Percentiles rank a stretch among this genome's conserved stretches.
phyloP scores from a whole-genome alignment of 2,113 vertebrate genomes.

The Alexandromys fortis region DNA sequence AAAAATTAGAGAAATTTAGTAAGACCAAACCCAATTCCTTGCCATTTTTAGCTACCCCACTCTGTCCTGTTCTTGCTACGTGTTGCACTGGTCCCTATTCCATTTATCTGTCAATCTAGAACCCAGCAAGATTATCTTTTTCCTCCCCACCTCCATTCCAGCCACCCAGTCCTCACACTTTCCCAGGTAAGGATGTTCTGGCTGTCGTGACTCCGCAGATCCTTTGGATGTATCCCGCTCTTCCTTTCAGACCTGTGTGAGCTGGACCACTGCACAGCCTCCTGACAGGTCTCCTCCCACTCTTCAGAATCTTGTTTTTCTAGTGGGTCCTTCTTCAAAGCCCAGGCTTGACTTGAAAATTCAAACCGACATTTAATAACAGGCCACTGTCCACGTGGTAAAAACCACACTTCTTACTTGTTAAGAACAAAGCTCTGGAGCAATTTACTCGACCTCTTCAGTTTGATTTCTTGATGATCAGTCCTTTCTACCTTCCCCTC shows the following conservation, averaged over 20 bases:
- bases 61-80: not conserved
- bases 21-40: slow-evolving; percentile 29
- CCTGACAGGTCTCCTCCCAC: not conserved
- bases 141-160: not conserved
- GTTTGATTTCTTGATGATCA: slow-evolving; percentile 9
- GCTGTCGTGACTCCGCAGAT: not conserved
- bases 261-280: not conserved
- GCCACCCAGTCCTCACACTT: not conserved
- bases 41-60: not conserved
- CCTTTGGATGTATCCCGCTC: not conserved
- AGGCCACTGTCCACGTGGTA: not conserved
- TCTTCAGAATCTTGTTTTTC: slow-evolving; percentile 28
- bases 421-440: not conserved
- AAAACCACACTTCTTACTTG: not conserved
- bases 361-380: not conserved
- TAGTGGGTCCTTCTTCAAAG: slow-evolving; percentile 35
- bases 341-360: slow-evolving; percentile 31
- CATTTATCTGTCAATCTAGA: not conserved
- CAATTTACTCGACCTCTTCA: not conserved
- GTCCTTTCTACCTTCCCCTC: not conserved
- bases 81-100: not conserved
- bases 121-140: not conserved
- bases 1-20: slow-evolving; percentile 28
- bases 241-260: not conserved
- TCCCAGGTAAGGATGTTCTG: not conserved